Evolutionary conservation across 2,797 vertebrate species (phyloP).

Genomic region (Arrhamphus sclerolepis): DNA sequence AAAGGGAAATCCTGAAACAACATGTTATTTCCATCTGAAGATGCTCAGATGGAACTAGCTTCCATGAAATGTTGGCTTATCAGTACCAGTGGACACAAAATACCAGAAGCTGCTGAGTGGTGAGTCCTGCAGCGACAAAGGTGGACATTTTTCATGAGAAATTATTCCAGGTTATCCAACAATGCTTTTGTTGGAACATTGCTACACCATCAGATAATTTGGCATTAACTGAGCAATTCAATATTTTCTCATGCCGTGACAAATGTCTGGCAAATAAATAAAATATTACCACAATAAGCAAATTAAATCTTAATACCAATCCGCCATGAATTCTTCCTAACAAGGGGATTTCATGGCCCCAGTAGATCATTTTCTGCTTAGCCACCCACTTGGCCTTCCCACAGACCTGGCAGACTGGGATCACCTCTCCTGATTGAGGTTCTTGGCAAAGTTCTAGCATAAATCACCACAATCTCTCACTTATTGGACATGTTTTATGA

Average conservation of each 20-base stretch:
- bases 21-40: too few relatives aligned
- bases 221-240: background rate
- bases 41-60: too few relatives aligned
- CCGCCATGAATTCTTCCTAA: constrained; percentile 10
- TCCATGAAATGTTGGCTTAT: too few relatives aligned
- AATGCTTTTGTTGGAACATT: constrained; percentile 10
- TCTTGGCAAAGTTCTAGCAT: constrained; percentile 37
- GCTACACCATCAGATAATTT: background rate
- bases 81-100: background rate
- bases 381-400: constrained; percentile 54
- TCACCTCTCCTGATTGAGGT: constrained; percentile 35
- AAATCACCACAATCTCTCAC: constrained; percentile 53
- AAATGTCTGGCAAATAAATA: constrained; percentile 18
- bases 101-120: background rate
- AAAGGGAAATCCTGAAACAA: too few relatives aligned
- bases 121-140: background rate
- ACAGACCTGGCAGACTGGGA: constrained; percentile 40
- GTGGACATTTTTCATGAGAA: background rate
- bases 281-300: constrained; percentile 1
- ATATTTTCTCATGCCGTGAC: constrained; percentile 4
- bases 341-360: constrained; percentile 24
- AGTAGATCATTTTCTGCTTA: constrained; percentile 43
- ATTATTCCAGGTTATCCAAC: background rate
- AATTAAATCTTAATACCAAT: constrained; percentile 4
- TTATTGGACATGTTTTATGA: constrained; percentile 40